phyloP scores from a whole-genome alignment of 2,888 invertebrate species.

The Cybosia mesomella region DNA sequence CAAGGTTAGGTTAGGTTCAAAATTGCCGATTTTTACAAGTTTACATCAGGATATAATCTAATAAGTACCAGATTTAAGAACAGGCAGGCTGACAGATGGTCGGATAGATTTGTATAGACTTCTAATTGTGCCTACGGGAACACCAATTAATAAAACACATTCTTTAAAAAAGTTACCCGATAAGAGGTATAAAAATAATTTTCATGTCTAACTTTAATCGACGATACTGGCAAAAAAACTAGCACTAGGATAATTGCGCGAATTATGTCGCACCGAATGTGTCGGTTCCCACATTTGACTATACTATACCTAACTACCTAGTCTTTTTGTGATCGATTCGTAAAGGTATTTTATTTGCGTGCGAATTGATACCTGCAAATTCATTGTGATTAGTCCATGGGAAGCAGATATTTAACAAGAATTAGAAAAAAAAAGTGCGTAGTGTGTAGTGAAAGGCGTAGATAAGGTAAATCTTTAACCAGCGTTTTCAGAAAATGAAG shows the following conservation, averaged over 20 bases:
- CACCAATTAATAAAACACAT: too few relatives aligned
- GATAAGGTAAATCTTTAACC: too few relatives aligned
- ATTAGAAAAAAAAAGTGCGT: background rate
- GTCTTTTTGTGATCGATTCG: background rate
- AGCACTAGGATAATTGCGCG: background rate
- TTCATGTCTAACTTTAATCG: background rate
- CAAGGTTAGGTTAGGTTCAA: too few relatives aligned
- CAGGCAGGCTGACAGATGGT: too few relatives aligned
- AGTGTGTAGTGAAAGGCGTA: too few relatives aligned
- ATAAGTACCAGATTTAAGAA: too few relatives aligned
- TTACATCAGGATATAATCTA: too few relatives aligned
- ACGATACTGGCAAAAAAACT: background rate
- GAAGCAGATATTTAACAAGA: background rate
- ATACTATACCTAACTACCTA: background rate
- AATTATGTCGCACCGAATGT: slow-evolving; percentile 1
- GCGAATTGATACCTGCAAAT: background rate
- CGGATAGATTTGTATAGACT: too few relatives aligned
- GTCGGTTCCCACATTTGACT: background rate
- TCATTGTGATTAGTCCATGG: background rate
- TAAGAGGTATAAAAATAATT: background rate
- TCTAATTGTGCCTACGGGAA: too few relatives aligned
- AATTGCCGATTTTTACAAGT: too few relatives aligned
- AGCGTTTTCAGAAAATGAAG: too few relatives aligned
- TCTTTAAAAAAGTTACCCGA: background rate
- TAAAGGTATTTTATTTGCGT: background rate